Conservation (phyloP, 2,797 vertebrate genomes). For the Helostoma temminkii region DNA sequence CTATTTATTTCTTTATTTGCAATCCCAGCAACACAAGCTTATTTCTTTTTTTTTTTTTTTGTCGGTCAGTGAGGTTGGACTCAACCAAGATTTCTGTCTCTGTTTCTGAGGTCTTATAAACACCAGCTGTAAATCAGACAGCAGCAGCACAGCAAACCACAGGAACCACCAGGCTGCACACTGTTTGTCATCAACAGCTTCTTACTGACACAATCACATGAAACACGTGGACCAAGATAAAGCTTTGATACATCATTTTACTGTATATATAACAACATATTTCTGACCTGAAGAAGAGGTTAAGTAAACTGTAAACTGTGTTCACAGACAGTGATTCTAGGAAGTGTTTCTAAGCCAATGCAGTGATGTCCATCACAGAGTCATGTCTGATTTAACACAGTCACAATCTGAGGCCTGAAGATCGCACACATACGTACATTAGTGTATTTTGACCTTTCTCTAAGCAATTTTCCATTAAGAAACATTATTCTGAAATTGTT, state of each 20-base stretch:
- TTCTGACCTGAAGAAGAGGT: neutral
- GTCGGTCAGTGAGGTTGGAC: neutral
- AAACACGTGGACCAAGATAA: neutral
- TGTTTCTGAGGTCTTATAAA: slow-evolving; percentile 17
- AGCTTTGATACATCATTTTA: neutral
- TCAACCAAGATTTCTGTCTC: neutral
- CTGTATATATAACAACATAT: no score
- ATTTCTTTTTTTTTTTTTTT: neutral
- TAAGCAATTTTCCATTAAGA: no score
- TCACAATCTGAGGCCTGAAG: no score
- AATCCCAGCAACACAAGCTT: no score
- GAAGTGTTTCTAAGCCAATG: no score
- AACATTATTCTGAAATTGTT: no score
- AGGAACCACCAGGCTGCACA: slow-evolving; percentile 12
- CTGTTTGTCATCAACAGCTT: slow-evolving; percentile 11
- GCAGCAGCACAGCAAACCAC: slow-evolving; percentile 18
- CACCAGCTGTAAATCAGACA: slow-evolving; percentile 7
- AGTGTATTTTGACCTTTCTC: no score
- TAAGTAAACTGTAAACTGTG: no score
- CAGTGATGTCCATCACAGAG: no score
- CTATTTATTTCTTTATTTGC: neutral
- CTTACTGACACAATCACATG: neutral
- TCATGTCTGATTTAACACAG: no score
- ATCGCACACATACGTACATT: no score
- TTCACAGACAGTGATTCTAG: no score